Evolutionary conservation across 2,113 vertebrate species (phyloP).

Genomic region (Tursiops truncatus): DNA sequence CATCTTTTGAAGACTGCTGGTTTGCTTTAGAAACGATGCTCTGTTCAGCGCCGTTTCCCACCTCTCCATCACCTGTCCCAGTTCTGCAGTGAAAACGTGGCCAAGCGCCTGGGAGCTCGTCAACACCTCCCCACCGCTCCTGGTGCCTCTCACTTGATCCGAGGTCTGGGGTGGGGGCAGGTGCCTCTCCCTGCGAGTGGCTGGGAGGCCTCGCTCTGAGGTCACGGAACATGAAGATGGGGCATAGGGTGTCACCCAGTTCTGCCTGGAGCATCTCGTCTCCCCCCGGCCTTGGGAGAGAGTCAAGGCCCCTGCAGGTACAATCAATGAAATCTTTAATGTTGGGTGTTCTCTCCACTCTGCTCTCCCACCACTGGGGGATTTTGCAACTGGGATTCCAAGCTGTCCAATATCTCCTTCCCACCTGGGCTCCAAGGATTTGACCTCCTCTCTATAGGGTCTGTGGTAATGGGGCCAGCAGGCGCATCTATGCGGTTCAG

Average conservation of each 20-base stretch:
- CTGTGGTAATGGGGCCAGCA: background rate
- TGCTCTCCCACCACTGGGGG: background rate
- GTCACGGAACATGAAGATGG: background rate
- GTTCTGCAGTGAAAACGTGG: background rate
- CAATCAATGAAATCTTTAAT: background rate
- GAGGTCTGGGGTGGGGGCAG: background rate
- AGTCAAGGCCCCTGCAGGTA: background rate
- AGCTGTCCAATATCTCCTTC: background rate
- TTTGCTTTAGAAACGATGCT: background rate
- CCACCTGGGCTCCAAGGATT: background rate
- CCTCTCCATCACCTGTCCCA: accelerated
- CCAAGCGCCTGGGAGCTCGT: background rate
- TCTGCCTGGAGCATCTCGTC: background rate
- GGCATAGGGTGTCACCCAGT: accelerated
- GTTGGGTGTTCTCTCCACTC: background rate
- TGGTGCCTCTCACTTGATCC: accelerated
- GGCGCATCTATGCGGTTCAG: background rate
- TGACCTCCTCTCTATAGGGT: background rate
- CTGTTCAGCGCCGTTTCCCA: background rate
- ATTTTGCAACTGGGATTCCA: background rate
- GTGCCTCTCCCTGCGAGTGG: background rate
- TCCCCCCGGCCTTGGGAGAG: background rate
- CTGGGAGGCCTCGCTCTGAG: background rate
- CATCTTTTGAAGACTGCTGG: slow-evolving; percentile 30
- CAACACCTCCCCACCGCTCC: accelerated